These are phyloP conservation scores for Desmophyllum pertusum DNA, from an alignment of 92 coral and sea anemone species.

Conservation along the genomic window DNA sequence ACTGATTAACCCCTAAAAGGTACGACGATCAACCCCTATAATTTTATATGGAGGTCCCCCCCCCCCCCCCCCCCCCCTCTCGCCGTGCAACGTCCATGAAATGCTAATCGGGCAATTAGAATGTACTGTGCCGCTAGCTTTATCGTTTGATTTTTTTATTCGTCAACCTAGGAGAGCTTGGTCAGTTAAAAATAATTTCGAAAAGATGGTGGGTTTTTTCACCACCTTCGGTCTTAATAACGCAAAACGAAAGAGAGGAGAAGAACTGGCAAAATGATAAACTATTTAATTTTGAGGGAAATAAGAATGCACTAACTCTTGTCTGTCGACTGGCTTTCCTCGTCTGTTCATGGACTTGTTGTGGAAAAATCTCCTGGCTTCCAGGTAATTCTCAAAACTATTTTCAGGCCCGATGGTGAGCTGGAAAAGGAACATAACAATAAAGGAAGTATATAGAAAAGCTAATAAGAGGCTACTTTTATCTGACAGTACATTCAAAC, in stretches of 20 bases:
- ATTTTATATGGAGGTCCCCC: no score
- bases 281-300: neutral
- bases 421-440: slow-evolving; percentile 41
- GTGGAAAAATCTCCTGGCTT: slow-evolving; percentile 91
- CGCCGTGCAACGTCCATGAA: no score
- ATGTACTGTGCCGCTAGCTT: no score
- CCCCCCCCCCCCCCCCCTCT: no score
- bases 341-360: slow-evolving; percentile 91
- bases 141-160: no score
- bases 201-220: neutral
- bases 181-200: neutral
- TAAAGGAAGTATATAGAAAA: neutral
- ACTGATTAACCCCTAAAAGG: no score
- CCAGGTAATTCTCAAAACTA: slow-evolving; percentile 90
- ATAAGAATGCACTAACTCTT: slow-evolving; percentile 71
- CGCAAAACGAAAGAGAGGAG: neutral
- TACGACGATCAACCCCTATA: no score
- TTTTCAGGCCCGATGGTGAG: slow-evolving; percentile 65
- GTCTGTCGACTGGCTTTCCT: slow-evolving; percentile 83
- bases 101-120: no score
- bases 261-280: neutral
- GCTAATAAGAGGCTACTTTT: no score
- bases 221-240: neutral
- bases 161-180: neutral
- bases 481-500: no score